These are phyloP conservation scores for Spongilla lacustris DNA, from an alignment of 37 sponge, comb jelly and placozoan genomes.

Conservation along the genomic window DNA sequence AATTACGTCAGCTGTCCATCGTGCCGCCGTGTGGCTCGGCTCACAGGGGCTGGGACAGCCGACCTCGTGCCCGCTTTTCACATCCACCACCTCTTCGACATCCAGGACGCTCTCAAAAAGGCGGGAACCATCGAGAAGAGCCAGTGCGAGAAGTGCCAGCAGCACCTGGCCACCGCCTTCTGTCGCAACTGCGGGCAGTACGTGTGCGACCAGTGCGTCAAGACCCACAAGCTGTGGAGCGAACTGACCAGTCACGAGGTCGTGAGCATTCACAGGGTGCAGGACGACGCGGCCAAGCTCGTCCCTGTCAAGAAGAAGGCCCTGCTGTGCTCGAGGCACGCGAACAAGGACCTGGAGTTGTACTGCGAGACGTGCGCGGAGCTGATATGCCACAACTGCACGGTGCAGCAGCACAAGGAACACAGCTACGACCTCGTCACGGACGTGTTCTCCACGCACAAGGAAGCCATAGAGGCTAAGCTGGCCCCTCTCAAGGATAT, in stretches of 20 bases:
- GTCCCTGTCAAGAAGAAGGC: conserved; percentile 4
- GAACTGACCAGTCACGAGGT: not conserved
- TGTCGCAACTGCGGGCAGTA: conserved; percentile 18
- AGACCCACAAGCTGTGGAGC: conserved; percentile 4
- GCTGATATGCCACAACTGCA: conserved; percentile 49
- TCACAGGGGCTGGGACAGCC: not conserved
- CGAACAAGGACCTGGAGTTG: conserved; percentile 20
- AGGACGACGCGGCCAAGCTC: conserved; percentile 11
- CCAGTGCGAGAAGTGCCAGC: conserved; percentile 14
- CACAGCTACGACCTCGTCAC: conserved; percentile 32
- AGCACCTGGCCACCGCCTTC: conserved; percentile 18
- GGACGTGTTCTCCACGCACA: conserved; percentile 26
- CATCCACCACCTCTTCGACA: conserved; percentile 25
- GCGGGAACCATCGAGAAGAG: not conserved
- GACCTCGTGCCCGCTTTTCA: conserved; percentile 11
- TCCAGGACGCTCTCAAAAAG: conserved; percentile 14
- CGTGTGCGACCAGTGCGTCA: conserved; percentile 7
- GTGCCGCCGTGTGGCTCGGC: conserved; percentile 7
- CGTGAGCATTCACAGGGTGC: conserved; percentile 4
- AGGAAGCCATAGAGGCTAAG: not conserved
- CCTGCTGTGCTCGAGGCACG: conserved; percentile 18
- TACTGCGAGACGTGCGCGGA: conserved; percentile 55
- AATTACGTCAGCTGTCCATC: conserved; percentile 11
- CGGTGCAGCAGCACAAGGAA: conserved; percentile 11
- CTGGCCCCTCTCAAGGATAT: conserved; percentile 16